Evolutionary conservation across 2,113 vertebrate genomes (phyloP), one percentile per base, ranked within the genome.

Genomic region (Salvelinus sp.): DNA sequence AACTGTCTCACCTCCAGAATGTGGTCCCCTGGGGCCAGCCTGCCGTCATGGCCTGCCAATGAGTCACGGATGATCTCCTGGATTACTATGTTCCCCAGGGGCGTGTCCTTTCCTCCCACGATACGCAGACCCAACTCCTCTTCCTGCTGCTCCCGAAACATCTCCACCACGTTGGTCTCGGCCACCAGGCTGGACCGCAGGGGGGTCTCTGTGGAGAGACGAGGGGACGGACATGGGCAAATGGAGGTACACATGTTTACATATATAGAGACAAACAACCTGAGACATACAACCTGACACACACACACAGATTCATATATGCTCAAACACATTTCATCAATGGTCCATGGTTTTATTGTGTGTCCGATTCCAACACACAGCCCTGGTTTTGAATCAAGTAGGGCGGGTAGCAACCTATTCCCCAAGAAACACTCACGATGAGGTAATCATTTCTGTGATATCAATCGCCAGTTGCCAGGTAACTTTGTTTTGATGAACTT

Each of bases 81-180:
- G 78, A 97, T 93, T 28, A 97, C 95, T 0, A 97, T 95, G 79
- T 96, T 97, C 9, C 96, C 96, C 18, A 97, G 90, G 0, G 96
- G 96, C 0, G 96, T 96, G 92, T 97, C 95, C 88, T 96, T 97
- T 1, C 96, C 96, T 14, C 96, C 96, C 4, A 97, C 96, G 48
- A 97, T 96, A 62, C 94, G 94, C 80, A 97, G 92, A 13, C 96
- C 96, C 75, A 97, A 91, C 60, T 95, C 94, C 68, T 92, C 79
- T 97, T 96, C 95, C 0, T 92, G 91, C 69, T 96, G 94, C 1
- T 95, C 94, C 74, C 94, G 91, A 78, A 93, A 92, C 83, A 97
- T 91, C 88, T 96, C 95, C 25, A 97, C 90, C 0, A 93, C 86
- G 18, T 86, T 95, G 0, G 96, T 93, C 89, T 97, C 96, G 0